Evolutionary conservation across 2,797 vertebrate species (phyloP), one percentile per base, ranked within the genome.

Genomic region (Manis crassicaudata): DNA sequence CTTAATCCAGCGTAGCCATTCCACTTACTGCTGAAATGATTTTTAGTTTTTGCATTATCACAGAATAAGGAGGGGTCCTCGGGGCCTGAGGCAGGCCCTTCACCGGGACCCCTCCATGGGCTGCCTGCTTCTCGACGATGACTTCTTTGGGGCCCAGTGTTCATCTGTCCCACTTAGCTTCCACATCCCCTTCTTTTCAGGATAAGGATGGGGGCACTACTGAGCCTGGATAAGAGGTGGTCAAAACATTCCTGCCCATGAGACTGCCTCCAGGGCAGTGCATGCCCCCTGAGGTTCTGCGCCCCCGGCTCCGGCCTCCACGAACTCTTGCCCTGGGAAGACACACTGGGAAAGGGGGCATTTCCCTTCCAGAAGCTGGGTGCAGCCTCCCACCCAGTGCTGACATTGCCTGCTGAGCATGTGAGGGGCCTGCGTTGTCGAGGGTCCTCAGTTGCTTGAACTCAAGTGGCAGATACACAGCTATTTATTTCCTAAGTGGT

Each of bases 21-120:
- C 37, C 56, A 60, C 76, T 86, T 97, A 95, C 60, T 80, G 94
- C 90, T 92, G 96, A 97, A 94, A 80, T 93, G 96, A 87, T 58
- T 65, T 83, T 85, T 79, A 80, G 80, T 92, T 97, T 97, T 83
- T 89, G 98, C 97, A 86, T 82, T n/a, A 96, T 82, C 54, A 60
- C 95, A 54, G 60, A 83, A 84, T 92, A 95, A 92, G 65, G 95
- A 96, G 79, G 40, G 95, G 93, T 96, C 91, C 32, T 50, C 50
- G 92, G 81, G 8, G 79, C 46, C 7, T 2, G 0, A 13, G 4
- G 87, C 88, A 91, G 86, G 56, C 6, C 0, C 8, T 9, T 25
- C 40, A 3, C 40, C 5, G 37, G 21, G 20, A 12, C 2, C 2
- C 8, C 10, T 25, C 13, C 46, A 0, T 7, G 3, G 1, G 10